Conservation (phyloP, 2,797 vertebrate genomes). For the Crocodylus rhombifer region DNA sequence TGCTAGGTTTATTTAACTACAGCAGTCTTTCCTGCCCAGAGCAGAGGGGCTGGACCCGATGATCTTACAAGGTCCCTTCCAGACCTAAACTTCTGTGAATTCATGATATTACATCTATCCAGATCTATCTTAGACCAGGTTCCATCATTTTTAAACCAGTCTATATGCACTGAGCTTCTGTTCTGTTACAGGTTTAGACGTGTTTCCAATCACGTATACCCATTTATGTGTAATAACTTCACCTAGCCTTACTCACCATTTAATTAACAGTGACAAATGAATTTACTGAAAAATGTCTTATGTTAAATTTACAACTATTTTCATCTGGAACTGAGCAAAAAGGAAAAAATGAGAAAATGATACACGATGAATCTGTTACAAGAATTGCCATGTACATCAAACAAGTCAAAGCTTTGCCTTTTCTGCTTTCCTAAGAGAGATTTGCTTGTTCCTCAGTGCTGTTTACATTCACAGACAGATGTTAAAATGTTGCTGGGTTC, state of each 20-base stretch:
- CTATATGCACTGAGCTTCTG: no score
- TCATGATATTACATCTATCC: no score
- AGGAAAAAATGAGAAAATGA: conserved; percentile 15
- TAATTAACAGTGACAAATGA: neutral
- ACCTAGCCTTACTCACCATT: neutral
- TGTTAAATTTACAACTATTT: conserved; percentile 12
- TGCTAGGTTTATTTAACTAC: no score
- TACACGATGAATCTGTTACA: neutral
- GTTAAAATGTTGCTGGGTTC: conserved; percentile 16
- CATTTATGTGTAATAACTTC: no score
- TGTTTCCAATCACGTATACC: no score
- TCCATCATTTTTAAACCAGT: no score
- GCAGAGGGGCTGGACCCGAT: no score
- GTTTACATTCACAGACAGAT: conserved; percentile 21
- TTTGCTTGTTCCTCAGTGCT: conserved; percentile 21
- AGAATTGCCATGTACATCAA: neutral
- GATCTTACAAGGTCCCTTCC: no score
- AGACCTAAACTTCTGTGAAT: no score
- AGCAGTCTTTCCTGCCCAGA: no score
- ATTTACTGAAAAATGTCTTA: neutral
- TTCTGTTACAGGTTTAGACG: no score
- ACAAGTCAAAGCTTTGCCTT: neutral
- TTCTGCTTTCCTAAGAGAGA: neutral
- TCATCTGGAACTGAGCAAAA: neutral
- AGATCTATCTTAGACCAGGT: no score